Evolutionary conservation across 1,140 invertebrate species (phyloP).

Genomic region (Aphelinus certus): DNA sequence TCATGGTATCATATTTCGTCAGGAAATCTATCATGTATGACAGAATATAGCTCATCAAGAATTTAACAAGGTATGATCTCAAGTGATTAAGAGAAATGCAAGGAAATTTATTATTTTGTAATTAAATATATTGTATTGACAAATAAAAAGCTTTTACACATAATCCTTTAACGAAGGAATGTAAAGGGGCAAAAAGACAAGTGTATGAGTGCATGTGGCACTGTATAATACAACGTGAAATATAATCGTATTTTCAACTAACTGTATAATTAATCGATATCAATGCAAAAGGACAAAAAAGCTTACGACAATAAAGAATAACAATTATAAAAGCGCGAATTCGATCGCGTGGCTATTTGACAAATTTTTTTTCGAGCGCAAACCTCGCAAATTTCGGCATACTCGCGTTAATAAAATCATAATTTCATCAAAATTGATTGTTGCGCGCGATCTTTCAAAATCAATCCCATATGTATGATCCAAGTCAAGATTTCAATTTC

Average conservation of each 20-base stretch:
- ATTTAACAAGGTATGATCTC: no score
- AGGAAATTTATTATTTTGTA: constrained; percentile 7
- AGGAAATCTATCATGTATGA: no score
- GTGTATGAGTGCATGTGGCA: constrained; percentile 33
- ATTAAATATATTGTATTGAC: constrained; percentile 38
- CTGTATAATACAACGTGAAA: constrained; percentile 36
- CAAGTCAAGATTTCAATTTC: no score
- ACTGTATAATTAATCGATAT: constrained; percentile 34
- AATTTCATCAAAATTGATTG: no score
- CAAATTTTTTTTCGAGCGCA: not conserved
- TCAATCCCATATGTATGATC: no score
- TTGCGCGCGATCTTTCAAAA: no score
- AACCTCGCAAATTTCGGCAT: not conserved
- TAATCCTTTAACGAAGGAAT: constrained; percentile 28
- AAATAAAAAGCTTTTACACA: constrained; percentile 32
- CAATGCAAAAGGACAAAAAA: constrained; percentile 24
- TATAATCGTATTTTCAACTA: constrained; percentile 23
- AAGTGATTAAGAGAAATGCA: no score
- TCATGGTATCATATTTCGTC: no score
- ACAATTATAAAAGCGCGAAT: constrained; percentile 31
- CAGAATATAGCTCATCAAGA: no score
- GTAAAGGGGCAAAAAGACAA: constrained; percentile 14
- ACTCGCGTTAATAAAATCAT: no score
- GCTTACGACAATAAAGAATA: constrained; percentile 19
- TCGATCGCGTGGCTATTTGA: not conserved